Evolutionary conservation across 2,797 vertebrate genomes (phyloP), one percentile per base, ranked within the genome.

Genomic region (Xenops minutus): DNA sequence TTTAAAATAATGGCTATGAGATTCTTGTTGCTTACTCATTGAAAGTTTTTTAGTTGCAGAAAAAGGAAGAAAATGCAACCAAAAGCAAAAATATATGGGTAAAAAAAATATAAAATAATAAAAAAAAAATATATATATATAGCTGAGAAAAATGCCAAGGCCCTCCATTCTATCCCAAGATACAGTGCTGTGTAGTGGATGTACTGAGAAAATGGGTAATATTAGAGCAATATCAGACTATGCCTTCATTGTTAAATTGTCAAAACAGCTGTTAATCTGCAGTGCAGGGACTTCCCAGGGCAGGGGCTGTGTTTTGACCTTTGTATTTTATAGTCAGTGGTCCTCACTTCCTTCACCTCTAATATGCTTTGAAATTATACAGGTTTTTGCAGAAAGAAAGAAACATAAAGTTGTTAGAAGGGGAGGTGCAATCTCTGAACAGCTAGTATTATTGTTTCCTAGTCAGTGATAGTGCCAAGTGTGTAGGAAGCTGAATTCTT

Each of bases 401-500:
- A 75, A 86, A 20, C 32, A 46, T 6, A 36, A n/a, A 75, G 26
- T 41, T 81, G 30, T 68, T 89, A 21, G 73, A 71, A 69, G 78
- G 52, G 54, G 49, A 46, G 56, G 49, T 68, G 46, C 59, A 85
- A 39, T 56, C 46, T 89, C 58, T 48, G 82, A 68, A 41, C 46
- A 88, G 20, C n/a, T 30, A 6, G 14, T 36, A 7, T 58, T 68
- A 48, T 19, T 82, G 26, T 55, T 93, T 86, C 58, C 73, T 44
- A 8, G 24, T 51, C 39, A 54, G 43, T 58, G 58, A 66, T 39
- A 44, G 39, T 76, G 88, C 66, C 82, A 84, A 84, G 15, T 46
- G 62, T 64, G 66, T 48, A 83, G 88, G 95, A 94, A 96, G 79
- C 55, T n/a, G 71, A 58, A 69, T 63, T 89, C 26, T 92, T 94